phyloP scores from a whole-genome alignment of 2,797 vertebrate genomes.

The Poecilia picta region DNA sequence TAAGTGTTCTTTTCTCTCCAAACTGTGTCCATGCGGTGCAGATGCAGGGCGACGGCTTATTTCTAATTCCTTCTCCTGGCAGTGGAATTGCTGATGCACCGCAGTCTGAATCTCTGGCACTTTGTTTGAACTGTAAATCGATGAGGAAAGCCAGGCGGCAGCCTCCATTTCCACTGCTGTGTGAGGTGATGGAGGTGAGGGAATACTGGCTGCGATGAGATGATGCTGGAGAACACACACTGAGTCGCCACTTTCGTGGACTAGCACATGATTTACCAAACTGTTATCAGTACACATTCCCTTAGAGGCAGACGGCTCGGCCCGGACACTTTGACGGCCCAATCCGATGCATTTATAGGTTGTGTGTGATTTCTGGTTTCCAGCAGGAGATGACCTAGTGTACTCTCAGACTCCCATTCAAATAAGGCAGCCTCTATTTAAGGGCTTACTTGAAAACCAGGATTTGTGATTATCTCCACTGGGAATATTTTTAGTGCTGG shows the following conservation, averaged over 20 bases:
- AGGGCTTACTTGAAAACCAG: constrained; percentile 21
- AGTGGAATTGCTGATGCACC: constrained; percentile 46
- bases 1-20: constrained; percentile 8
- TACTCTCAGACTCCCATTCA: constrained; percentile 9
- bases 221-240: constrained; percentile 15
- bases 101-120: constrained; percentile 44
- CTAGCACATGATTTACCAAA: neutral
- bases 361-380: constrained; percentile 1
- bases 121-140: constrained; percentile 57
- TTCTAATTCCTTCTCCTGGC: constrained; percentile 22
- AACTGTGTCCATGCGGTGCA: constrained; percentile 15
- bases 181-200: constrained; percentile 39
- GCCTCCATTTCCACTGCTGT: constrained; percentile 50
- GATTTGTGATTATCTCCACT: constrained; percentile 29
- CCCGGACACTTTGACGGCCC: neutral
- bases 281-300: constrained; percentile 1
- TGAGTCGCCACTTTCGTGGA: neutral
- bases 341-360: constrained; percentile 1
- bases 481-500: constrained; percentile 23
- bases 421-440: constrained; percentile 3
- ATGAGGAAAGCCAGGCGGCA: constrained; percentile 44
- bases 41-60: constrained; percentile 14
- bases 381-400: constrained; percentile 11
- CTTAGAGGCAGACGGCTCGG: neutral
- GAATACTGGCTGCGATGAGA: constrained; percentile 28